Conservation (phyloP, 37 sponge, comb jelly and placozoan species). For the Agelas oroides region DNA sequence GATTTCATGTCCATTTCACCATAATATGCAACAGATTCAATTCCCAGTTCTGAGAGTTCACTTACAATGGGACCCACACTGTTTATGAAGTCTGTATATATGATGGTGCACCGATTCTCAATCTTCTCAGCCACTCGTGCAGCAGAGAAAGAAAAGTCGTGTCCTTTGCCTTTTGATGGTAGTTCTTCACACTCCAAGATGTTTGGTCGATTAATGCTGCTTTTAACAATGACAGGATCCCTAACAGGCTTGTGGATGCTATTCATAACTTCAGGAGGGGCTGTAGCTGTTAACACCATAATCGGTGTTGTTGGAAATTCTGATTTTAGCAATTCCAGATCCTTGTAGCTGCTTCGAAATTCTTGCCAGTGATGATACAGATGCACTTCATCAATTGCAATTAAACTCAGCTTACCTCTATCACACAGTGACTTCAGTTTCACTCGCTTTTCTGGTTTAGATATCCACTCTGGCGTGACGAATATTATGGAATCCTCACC, state of each 20-base stretch:
- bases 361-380: no score
- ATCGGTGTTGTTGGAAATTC: background rate
- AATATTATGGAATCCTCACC: background rate
- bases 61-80: conserved; percentile 27
- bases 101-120: background rate
- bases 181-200: background rate
- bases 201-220: conserved; percentile 17
- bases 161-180: background rate
- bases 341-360: background rate
- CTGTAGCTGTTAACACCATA: conserved; percentile 12
- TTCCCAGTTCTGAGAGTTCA: conserved; percentile 6
- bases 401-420: no score
- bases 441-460: no score
- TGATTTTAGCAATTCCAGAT: background rate
- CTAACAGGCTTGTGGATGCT: background rate
- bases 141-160: background rate
- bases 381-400: no score
- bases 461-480: conserved; percentile 9
- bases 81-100: conserved; percentile 38
- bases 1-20: conserved; percentile 42
- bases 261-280: no score
- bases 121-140: background rate
- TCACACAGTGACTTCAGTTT: no score
- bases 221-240: conserved; percentile 2
- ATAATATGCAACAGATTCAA: conserved; percentile 19